phyloP scores from a whole-genome alignment of 2,797 vertebrate genomes.

The Mycteria americana region DNA sequence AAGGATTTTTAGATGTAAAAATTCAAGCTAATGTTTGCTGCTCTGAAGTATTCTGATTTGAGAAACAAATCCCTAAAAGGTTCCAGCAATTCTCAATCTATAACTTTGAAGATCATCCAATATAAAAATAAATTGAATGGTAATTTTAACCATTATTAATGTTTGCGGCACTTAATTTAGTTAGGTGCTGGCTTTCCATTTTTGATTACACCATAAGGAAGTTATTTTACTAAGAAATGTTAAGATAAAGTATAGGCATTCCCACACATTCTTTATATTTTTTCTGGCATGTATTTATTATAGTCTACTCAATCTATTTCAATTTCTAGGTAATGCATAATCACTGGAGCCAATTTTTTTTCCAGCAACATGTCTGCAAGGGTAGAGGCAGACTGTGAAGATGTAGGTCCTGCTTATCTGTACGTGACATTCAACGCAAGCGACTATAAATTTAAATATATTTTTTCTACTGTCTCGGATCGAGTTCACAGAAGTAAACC shows the following conservation, averaged over 20 bases:
- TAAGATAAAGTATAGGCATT: conserved; percentile 38
- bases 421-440: not conserved
- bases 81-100: not conserved
- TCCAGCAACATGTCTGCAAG: not conserved
- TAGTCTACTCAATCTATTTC: conserved; percentile 1
- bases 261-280: conserved; percentile 42
- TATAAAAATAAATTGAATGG: conserved; percentile 18
- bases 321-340: conserved; percentile 2
- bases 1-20: conserved; percentile 46
- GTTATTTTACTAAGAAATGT: conserved; percentile 48
- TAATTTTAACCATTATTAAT: conserved; percentile 35
- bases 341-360: not conserved
- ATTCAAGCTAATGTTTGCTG: conserved; percentile 16
- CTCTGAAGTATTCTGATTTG: not conserved
- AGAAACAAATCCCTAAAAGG: not conserved
- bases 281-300: conserved; percentile 23
- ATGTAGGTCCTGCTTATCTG: not conserved
- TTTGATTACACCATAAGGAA: conserved; percentile 48
- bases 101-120: conserved; percentile 22
- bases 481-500: not conserved
- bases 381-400: not conserved
- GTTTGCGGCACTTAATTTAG: not conserved
- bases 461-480: not conserved
- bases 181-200: conserved; percentile 22
- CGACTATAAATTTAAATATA: not conserved